Conservation (phyloP, 1,140 invertebrate species). For the Lepidurus arcticus region DNA sequence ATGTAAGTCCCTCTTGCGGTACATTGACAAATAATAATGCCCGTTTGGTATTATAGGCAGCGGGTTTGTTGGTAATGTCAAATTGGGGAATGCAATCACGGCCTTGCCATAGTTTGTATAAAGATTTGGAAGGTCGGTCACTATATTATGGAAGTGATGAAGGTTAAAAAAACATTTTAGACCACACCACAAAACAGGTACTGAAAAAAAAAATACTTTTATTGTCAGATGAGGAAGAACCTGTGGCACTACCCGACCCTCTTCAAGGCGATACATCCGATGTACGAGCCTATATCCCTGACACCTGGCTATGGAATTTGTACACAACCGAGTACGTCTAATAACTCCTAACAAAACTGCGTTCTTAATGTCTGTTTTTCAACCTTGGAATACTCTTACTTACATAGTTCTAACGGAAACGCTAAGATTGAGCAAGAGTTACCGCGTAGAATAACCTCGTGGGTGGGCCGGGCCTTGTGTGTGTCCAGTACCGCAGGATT, state of each 20-base stretch:
- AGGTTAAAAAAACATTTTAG: no score
- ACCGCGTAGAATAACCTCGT: slow-evolving; percentile 68
- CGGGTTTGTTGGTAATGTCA: slow-evolving; percentile 51
- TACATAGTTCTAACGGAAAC: slow-evolving; percentile 51
- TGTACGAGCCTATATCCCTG: slow-evolving; percentile 57
- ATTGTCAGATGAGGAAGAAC: no score
- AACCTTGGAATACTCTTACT: slow-evolving; percentile 27
- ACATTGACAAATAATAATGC: neutral
- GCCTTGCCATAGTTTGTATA: slow-evolving; percentile 43
- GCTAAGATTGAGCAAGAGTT: slow-evolving; percentile 49
- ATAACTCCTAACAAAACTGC: neutral
- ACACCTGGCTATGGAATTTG: slow-evolving; percentile 64
- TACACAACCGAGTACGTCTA: slow-evolving; percentile 38
- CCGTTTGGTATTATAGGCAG: slow-evolving; percentile 45
- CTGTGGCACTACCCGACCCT: no score
- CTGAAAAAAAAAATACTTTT: neutral
- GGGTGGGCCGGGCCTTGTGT: slow-evolving; percentile 64
- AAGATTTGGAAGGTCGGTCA: neutral
- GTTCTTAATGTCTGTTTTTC: neutral
- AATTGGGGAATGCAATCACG: slow-evolving; percentile 50
- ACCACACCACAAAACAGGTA: no score
- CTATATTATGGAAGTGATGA: neutral
- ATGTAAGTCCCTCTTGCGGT: no score
- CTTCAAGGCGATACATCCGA: slow-evolving; percentile 25
- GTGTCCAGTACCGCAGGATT: slow-evolving; percentile 57